Percentiles rank a stretch among this genome's conserved stretches.
Conservation (phyloP, 2,797 vertebrate genomes). For the Cyprinella venusta region DNA sequence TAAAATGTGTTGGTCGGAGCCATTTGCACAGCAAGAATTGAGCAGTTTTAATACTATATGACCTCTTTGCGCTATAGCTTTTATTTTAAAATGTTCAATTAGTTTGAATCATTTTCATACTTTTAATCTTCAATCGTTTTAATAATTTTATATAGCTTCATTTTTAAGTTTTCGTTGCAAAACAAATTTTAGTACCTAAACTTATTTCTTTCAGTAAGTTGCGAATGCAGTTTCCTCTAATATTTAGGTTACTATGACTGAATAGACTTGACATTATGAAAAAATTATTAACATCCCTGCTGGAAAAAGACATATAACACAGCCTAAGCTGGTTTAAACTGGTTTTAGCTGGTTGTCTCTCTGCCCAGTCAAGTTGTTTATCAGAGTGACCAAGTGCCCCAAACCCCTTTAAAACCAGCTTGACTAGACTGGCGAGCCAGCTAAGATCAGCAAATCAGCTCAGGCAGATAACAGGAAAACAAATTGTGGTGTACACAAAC, state of each 20-base stretch:
- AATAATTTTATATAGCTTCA: neutral
- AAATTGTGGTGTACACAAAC: too few species aligned
- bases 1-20: slow-evolving; percentile 1
- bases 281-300: neutral
- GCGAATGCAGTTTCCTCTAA: neutral
- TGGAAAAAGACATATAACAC: neutral
- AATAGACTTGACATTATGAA: neutral
- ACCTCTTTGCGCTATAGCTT: neutral
- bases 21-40: neutral
- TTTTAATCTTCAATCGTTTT: neutral
- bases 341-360: neutral
- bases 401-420: neutral
- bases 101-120: neutral
- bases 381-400: neutral
- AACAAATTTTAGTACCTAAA: neutral
- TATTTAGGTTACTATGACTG: neutral
- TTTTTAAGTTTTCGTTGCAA: neutral
- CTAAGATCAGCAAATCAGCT: neutral
- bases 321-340: neutral
- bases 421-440: neutral
- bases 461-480: neutral
- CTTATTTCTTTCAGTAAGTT: neutral
- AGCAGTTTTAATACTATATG: neutral
- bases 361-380: neutral
- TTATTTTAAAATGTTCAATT: neutral